Evolutionary conservation across 2,113 vertebrate species (phyloP).

Genomic region (Callopanchax toddi): DNA sequence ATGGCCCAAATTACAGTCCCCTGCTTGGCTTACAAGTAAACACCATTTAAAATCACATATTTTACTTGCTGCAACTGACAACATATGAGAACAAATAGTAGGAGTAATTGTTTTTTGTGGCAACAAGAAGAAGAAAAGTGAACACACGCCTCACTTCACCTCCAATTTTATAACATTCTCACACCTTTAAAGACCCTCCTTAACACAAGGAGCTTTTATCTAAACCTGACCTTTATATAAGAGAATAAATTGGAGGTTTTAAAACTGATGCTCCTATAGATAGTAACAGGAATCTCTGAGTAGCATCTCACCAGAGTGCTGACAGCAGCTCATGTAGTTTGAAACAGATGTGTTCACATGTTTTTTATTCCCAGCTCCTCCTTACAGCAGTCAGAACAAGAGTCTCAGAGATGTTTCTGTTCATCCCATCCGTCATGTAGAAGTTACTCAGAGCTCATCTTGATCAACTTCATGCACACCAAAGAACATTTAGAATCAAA

Average conservation of each 20-base stretch:
- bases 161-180: neutral
- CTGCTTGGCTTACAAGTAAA: too few relatives aligned
- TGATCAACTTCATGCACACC: neutral
- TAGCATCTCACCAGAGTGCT: conserved; percentile 22
- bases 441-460: neutral
- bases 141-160: too few relatives aligned
- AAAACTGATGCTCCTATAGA: neutral
- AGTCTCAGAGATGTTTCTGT: neutral
- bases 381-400: neutral
- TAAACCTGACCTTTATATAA: neutral
- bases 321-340: conserved; percentile 5
- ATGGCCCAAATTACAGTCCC: too few relatives aligned
- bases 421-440: conserved; percentile 6
- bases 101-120: too few relatives aligned
- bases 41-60: too few relatives aligned
- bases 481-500: neutral
- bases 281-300: conserved; percentile 7
- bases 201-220: neutral
- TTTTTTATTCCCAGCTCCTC: conserved; percentile 6
- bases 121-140: too few relatives aligned
- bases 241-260: neutral
- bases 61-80: too few relatives aligned
- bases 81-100: too few relatives aligned
- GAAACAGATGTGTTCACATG: conserved; percentile 14
- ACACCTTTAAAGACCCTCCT: neutral